phyloP scores from a whole-genome alignment of 2,888 invertebrate species.

The Cataglyphis livida region DNA sequence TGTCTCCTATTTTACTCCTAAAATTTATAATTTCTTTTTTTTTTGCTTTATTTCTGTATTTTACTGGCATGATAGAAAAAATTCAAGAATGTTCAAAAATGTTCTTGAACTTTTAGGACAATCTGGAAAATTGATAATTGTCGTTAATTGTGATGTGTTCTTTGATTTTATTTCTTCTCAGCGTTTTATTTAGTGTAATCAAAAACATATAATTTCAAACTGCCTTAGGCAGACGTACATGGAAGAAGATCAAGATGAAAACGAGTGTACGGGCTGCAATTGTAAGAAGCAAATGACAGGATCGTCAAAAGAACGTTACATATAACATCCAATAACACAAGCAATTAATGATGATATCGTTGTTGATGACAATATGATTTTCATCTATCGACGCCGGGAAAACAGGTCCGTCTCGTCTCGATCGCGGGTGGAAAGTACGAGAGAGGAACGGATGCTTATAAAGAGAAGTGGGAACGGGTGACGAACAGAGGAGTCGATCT shows the following conservation, averaged over 20 bases:
- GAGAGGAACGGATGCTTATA: conserved; percentile 20
- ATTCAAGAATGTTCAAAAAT: not conserved
- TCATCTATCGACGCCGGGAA: conserved; percentile 39
- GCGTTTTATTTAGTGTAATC: conserved; percentile 18
- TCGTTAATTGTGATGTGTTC: not conserved
- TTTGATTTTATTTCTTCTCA: not conserved
- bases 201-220: conserved; percentile 18
- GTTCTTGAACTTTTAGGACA: not conserved
- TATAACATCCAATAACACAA: conserved; percentile 26
- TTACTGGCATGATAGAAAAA: not conserved
- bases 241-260: conserved; percentile 44
- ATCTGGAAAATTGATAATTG: not conserved
- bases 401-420: conserved; percentile 43
- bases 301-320: conserved; percentile 17
- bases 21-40: not conserved
- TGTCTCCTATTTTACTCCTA: not conserved
- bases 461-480: conserved; percentile 44
- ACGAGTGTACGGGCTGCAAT: conserved; percentile 2
- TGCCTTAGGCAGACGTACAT: not conserved
- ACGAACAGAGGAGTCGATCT: conserved; percentile 61
- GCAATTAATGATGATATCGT: conserved; percentile 44
- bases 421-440: conserved; percentile 55
- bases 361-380: conserved; percentile 42
- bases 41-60: not conserved
- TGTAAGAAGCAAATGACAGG: conserved; percentile 39